Evolutionary conservation across 2,888 invertebrate genomes (phyloP), one percentile per base, ranked within the genome.

Genomic region (Scaptomyza caliginosa): DNA sequence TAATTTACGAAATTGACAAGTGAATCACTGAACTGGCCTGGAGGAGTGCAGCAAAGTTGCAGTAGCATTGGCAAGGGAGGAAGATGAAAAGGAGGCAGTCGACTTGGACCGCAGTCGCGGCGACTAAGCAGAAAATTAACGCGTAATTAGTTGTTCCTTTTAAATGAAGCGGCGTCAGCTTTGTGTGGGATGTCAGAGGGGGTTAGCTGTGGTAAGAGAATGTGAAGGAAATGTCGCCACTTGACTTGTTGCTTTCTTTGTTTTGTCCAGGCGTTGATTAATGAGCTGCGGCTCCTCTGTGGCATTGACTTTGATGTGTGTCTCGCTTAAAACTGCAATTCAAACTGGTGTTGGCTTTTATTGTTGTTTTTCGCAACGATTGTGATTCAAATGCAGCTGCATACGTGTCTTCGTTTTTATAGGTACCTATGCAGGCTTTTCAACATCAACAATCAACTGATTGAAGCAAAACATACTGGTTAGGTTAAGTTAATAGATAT

Each of bases 101-200:
- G 24, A 10, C 42, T 13, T 24, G 13, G 24, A 34, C 23, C 39
- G 49, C 32, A 19, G 46, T 4, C 32, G 39, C 43, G 39, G 30
- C 65, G 66, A 72, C 56, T 72, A 52, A 81, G 69, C 74, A 67
- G 77, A 67, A 81, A 87, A 87, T 85, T 85, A 87, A 85, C 70
- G 82, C 85, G 82, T 82, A 87, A 87, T 87, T 87, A 87, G 88
- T 72, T 81, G 85, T 86, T 81, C 77, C 81, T 52, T 62, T 60
- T 79, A 75, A 78, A 60, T 63, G 67, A 51, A 73, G 78, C 82
- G 66, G 66, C 74, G 65, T 80, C 83, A 86, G 73, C 79, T 39
- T 24, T 39, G 23, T 43, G 6, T n/a, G 10, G 19, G 32, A 2
- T 39, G 16, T 2, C 16, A 1, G 16, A 0, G 30, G 7, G n/a